Percentiles rank a stretch among this genome's conserved stretches.
These are phyloP conservation scores for Coptotermes formosanus DNA, from an alignment of 1,140 invertebrate genomes.

Conservation along the genomic window DNA sequence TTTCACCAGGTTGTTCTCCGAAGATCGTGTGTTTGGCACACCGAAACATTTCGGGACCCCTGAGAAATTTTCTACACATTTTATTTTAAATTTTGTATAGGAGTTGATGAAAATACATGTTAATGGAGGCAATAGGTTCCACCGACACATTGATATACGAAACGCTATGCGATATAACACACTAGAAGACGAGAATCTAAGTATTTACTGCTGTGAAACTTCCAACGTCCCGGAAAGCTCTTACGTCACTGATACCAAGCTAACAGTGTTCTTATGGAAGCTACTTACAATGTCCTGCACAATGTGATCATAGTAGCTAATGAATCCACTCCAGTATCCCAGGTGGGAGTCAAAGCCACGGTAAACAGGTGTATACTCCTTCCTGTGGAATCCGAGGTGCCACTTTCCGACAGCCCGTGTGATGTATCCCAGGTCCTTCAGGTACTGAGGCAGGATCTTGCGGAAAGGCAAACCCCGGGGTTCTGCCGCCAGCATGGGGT, in stretches of 20 bases:
- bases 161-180: too few relatives aligned
- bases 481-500: slow-evolving; percentile 54
- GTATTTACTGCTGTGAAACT: too few relatives aligned
- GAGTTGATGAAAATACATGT: too few relatives aligned
- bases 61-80: too few relatives aligned
- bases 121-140: too few relatives aligned
- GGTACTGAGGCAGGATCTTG: slow-evolving; percentile 52
- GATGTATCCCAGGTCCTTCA: slow-evolving; percentile 51
- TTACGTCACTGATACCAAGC: background rate
- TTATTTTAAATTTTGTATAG: too few relatives aligned
- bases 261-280: background rate
- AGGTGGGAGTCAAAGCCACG: slow-evolving; percentile 51
- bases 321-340: slow-evolving; percentile 49
- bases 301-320: slow-evolving; percentile 51
- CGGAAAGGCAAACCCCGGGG: slow-evolving; percentile 57
- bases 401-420: slow-evolving; percentile 57
- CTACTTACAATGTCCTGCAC: slow-evolving; percentile 36
- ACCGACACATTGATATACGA: too few relatives aligned
- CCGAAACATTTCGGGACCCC: too few relatives aligned
- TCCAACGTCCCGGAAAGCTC: too few relatives aligned
- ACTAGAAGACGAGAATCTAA: too few relatives aligned
- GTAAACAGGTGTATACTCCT: slow-evolving; percentile 45
- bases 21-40: too few relatives aligned
- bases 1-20: too few relatives aligned
- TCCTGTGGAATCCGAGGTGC: slow-evolving; percentile 49